A percentile compares a stretch with the other conserved stretches of the same genome.
Evolutionary conservation across 1,140 invertebrate species (phyloP).

Genomic region (Muscidifurax raptorellus): DNA sequence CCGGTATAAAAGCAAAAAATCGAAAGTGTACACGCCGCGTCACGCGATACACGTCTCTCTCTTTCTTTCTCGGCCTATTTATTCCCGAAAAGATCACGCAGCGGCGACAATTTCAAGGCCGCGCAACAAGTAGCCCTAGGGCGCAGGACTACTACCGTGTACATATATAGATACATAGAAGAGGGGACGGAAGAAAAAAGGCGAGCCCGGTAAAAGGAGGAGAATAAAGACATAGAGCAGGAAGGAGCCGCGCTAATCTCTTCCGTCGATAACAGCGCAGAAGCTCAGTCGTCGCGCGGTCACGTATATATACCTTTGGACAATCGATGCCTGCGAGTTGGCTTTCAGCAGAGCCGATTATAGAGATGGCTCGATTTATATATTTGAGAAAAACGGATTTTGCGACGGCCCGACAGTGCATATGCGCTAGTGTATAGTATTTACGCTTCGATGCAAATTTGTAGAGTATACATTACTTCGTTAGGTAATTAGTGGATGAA

Average conservation of each 20-base stretch:
- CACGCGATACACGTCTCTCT: neutral
- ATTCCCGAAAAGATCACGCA: neutral
- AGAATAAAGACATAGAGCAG: neutral
- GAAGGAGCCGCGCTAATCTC: conserved; percentile 4
- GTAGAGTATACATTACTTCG: neutral
- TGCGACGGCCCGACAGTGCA: too few species aligned
- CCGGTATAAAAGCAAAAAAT: neutral
- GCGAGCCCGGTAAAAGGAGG: neutral
- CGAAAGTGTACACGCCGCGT: neutral
- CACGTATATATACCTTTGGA: neutral
- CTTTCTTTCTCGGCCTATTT: neutral
- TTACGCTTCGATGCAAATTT: neutral
- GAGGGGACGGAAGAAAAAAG: neutral
- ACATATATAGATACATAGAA: neutral
- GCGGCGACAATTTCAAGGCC: neutral
- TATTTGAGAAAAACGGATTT: too few species aligned
- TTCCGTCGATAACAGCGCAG: neutral
- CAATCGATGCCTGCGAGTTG: neutral
- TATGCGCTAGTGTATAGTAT: too few species aligned
- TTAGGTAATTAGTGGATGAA: neutral
- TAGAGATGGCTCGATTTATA: too few species aligned
- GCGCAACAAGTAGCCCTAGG: conserved; percentile 42
- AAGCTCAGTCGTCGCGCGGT: too few species aligned
- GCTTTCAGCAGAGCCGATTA: neutral
- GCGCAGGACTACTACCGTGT: neutral